Conservation (phyloP, 2,888 invertebrate genomes). For the Sialis fuliginosa region DNA sequence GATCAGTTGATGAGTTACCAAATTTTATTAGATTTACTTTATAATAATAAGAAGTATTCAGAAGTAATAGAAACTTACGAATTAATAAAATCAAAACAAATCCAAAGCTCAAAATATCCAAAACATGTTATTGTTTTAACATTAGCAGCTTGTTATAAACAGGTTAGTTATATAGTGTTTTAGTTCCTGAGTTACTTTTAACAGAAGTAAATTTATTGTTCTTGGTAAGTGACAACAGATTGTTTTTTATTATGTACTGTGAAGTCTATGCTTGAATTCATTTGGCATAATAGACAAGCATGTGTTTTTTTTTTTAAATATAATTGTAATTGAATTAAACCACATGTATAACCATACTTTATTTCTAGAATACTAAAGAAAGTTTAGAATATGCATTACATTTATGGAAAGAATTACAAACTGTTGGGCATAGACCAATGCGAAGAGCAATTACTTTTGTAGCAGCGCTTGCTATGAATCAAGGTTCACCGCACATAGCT, state of each 20-base stretch:
- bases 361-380: constrained; percentile 47
- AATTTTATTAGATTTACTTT: constrained; percentile 52
- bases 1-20: constrained; percentile 51
- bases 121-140: constrained; percentile 47
- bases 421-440: constrained; percentile 35
- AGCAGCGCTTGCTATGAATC: constrained; percentile 47
- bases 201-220: too few species aligned
- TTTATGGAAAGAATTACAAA: constrained; percentile 38
- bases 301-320: too few species aligned
- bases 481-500: constrained; percentile 45
- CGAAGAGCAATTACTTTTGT: constrained; percentile 44
- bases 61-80: constrained; percentile 47
- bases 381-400: constrained; percentile 43
- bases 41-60: constrained; percentile 43
- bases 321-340: too few species aligned
- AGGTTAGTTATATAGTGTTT: constrained; percentile 31
- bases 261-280: too few species aligned
- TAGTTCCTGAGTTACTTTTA: not conserved
- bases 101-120: constrained; percentile 46
- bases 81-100: constrained; percentile 36
- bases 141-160: constrained; percentile 55
- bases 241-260: too few species aligned
- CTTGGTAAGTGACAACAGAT: too few species aligned
- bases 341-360: too few species aligned
- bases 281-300: not conserved